phyloP scores from a whole-genome alignment of 2,113 vertebrate species.

The Synchiropus splendidus region DNA sequence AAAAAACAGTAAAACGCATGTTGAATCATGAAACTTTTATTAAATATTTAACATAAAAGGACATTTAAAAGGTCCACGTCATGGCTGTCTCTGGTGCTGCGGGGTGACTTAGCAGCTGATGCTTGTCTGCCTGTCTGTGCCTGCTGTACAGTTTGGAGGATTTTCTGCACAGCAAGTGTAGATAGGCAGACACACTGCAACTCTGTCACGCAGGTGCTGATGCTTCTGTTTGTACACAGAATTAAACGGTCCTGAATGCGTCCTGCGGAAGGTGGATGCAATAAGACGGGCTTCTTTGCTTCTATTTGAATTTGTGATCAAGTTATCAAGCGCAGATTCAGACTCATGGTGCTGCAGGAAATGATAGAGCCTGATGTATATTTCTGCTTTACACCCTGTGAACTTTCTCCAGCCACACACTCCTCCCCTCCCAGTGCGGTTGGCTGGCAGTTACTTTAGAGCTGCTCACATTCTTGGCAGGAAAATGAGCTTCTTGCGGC shows the following conservation, averaged over 20 bases:
- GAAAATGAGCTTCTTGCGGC: constrained; percentile 41
- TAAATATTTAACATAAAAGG: no score
- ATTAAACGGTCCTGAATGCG: no score
- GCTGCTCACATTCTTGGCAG: constrained; percentile 64
- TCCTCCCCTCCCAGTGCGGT: constrained; percentile 32
- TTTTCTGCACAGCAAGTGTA: constrained; percentile 99
- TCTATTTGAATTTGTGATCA: no score
- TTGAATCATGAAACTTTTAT: no score
- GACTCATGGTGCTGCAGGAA: constrained; percentile 49
- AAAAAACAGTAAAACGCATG: no score
- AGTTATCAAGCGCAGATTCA: no score
- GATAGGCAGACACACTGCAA: constrained; percentile 99
- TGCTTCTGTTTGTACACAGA: constrained; percentile 39
- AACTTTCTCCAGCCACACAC: constrained; percentile 45
- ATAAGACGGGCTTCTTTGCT: no score
- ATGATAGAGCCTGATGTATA: constrained; percentile 52
- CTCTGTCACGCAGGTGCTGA: constrained; percentile 80
- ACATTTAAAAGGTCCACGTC: no score
- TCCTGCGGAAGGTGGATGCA: no score
- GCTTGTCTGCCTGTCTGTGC: constrained; percentile 99
- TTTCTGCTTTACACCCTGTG: constrained; percentile 52
- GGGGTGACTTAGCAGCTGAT: constrained; percentile 72
- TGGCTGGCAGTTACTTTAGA: constrained; percentile 58
- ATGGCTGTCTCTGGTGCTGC: neutral
- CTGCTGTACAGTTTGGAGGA: constrained; percentile 99